Conservation (phyloP, 2,888 invertebrate genomes). For the Halocaridina rubra region DNA sequence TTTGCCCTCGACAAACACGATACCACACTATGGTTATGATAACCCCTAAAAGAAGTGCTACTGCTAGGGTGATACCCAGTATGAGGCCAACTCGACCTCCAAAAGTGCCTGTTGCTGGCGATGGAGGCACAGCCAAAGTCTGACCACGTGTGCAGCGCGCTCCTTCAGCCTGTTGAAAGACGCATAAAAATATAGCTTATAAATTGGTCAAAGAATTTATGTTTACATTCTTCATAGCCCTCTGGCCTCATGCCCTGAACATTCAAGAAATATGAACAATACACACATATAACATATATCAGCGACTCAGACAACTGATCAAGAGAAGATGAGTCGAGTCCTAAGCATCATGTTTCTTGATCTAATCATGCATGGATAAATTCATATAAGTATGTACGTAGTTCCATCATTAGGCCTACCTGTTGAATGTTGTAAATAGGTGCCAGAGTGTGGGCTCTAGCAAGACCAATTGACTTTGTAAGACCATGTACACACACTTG, state of each 20-base stretch:
- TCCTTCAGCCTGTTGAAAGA: not conserved
- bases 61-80: conserved; percentile 28
- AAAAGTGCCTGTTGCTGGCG: conserved; percentile 26
- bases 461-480: conserved; percentile 75
- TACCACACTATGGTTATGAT: conserved; percentile 38
- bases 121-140: conserved; percentile 6
- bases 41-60: conserved; percentile 26
- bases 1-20: conserved; percentile 5
- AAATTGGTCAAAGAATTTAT: no score
- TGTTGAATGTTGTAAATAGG: not conserved
- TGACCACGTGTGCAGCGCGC: conserved; percentile 13
- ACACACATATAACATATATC: no score
- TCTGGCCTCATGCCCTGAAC: no score
- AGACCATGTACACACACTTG: conserved; percentile 88
- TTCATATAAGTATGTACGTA: not conserved
- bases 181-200: no score
- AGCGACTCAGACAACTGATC: not conserved
- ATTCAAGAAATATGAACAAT: no score
- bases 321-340: not conserved
- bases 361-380: conserved; percentile 1
- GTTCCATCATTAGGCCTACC: not conserved
- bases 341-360: no score
- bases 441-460: conserved; percentile 30
- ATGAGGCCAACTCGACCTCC: conserved; percentile 27
- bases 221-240: no score